Evolutionary conservation across 2,113 vertebrate genomes (phyloP), one percentile per base, ranked within the genome.

Genomic region (Colistium nudipinnis): DNA sequence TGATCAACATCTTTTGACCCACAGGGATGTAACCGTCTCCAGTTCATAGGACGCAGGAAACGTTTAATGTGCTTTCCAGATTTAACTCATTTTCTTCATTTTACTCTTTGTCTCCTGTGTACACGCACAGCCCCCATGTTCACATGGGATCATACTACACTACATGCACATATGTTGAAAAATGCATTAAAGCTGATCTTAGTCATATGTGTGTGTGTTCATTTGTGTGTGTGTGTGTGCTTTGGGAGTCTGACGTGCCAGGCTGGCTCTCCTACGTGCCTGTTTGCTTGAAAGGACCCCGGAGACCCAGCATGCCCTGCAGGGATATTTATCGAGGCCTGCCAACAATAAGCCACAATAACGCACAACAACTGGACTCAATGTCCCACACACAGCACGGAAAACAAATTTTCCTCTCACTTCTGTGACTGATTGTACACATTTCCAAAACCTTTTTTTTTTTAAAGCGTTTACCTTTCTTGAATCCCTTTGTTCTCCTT

Each of bases 261-360:
- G 39, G 73, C 60, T 28, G 49, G 70, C 69, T 44, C 72, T 70
- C 49, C 45, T 64, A 57, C 25, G 14, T 48, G 74, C 35, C 54
- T 44, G 72, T 72, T 81, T 79, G 62, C 78, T 79, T 54, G n/a
- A 66, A 69, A 85, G 74, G 78, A 80, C 66, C 78, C 65, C 56
- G 0, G 35, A 71, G 76, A 74, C 75, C 62, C 55, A 66, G 43
- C 60, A 62, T 79, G 70, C 54, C 62, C 69, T 56, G 33, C 60
- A 52, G 71, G 70, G 75, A 78, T 27, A 44, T 61, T 76, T 51
- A 84, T 47, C 51, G 2, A 62, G 64, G 52, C 71, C 84, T 80
- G 87, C 77, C 66, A 74, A 71, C 69, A 75, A 82, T 64, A 66
- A 83, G 74, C 39, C 73, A 64, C 69, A 74, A 76, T 81, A 70